These are phyloP conservation scores for Bucco capensis DNA, from an alignment of 2,113 vertebrate species.

Conservation along the genomic window DNA sequence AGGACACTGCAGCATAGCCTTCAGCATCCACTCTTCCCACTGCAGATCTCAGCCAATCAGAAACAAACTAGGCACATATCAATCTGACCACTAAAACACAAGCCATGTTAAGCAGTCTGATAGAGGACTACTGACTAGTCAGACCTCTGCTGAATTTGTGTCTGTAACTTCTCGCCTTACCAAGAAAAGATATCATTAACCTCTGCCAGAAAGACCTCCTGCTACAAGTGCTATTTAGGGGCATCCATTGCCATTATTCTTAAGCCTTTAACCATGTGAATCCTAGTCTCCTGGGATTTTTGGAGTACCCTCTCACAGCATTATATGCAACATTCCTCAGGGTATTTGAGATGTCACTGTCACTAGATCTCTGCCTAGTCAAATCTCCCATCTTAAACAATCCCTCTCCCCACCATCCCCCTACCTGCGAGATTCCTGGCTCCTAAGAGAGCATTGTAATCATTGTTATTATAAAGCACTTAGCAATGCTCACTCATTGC, in stretches of 20 bases:
- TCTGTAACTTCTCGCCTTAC: not conserved
- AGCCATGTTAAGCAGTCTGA: not conserved
- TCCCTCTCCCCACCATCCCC: not conserved
- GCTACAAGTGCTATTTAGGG: not conserved
- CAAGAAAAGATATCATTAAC: not conserved
- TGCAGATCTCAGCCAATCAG: not conserved
- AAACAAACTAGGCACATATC: not conserved
- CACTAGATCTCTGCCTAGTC: not conserved
- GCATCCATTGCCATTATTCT: not conserved
- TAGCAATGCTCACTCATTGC: slow-evolving; percentile 50
- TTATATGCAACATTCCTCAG: not conserved
- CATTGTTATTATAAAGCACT: slow-evolving; percentile 70
- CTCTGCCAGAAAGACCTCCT: not conserved
- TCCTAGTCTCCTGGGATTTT: not conserved
- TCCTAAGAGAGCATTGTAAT: slow-evolving; percentile 41
- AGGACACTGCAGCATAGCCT: not conserved
- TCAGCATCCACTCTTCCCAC: not conserved
- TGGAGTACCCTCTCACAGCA: not conserved
- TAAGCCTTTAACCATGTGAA: not conserved
- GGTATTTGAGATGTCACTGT: not conserved
- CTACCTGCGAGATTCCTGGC: slow-evolving; percentile 40
- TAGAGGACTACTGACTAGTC: not conserved
- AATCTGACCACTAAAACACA: not conserved
- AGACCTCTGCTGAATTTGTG: not conserved
- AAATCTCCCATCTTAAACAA: slow-evolving; percentile 41